A percentile compares a stretch with the other conserved stretches of the same genome.
phyloP scores from a whole-genome alignment of 2,113 vertebrate genomes.

The Gadus macrocephalus region DNA sequence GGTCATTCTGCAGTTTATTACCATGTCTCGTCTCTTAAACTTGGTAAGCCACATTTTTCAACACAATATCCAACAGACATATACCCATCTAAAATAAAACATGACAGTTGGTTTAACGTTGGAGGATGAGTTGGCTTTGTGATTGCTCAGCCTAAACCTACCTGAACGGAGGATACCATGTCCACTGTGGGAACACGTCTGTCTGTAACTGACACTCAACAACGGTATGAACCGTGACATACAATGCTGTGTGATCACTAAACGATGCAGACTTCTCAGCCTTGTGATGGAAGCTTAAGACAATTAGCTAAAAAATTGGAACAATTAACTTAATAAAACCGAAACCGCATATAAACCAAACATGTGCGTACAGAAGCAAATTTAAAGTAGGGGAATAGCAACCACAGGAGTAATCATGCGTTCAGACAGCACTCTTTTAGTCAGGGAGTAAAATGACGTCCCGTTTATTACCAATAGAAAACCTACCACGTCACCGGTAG shows the following conservation, averaged over 20 bases:
- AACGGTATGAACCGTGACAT: not conserved
- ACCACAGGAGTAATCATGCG: slow-evolving; percentile 4
- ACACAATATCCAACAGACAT: slow-evolving; percentile 18
- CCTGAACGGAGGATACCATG: not conserved
- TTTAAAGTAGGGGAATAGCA: not conserved
- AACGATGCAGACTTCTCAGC: not conserved
- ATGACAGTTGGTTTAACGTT: not conserved
- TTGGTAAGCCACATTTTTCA: slow-evolving; percentile 15
- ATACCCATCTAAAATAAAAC: slow-evolving; percentile 24
- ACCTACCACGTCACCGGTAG: no score
- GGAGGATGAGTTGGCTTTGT: not conserved
- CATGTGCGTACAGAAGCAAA: slow-evolving; percentile 1
- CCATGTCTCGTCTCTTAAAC: slow-evolving; percentile 17
- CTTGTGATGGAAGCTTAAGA: not conserved
- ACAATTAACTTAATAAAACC: not conserved
- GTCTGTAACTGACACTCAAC: not conserved
- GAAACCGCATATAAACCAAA: not conserved
- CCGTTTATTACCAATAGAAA: no score
- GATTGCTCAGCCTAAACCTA: not conserved
- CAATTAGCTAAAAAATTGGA: not conserved
- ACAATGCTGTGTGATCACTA: not conserved
- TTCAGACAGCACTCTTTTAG: not conserved
- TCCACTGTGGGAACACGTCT: no score
- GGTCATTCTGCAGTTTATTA: slow-evolving; percentile 41
- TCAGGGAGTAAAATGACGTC: no score